Conservation (phyloP, 2,113 vertebrate species). For the Brachypodius melanocephalos region DNA sequence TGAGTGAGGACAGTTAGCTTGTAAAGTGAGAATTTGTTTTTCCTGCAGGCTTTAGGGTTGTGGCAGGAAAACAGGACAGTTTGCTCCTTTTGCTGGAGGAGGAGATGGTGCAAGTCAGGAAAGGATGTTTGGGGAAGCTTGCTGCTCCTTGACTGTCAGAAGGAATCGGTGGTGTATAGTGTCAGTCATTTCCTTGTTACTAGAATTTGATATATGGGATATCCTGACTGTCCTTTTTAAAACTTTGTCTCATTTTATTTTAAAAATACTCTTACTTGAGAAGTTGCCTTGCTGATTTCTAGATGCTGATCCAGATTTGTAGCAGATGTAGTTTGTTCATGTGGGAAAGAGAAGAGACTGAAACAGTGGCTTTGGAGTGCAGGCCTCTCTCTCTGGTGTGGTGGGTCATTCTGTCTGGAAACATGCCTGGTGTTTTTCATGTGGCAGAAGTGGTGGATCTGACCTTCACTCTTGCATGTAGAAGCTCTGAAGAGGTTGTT, state of each 20-base stretch:
- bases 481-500: neutral
- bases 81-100: neutral
- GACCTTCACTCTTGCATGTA: rapidly evolving
- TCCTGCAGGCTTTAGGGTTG: neutral
- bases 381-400: neutral
- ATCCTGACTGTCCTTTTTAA: neutral
- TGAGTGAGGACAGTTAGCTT: neutral
- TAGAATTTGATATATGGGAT: neutral
- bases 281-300: neutral
- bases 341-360: neutral
- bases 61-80: neutral
- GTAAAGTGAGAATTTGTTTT: neutral
- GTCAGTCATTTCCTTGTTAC: neutral
- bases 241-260: neutral
- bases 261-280: neutral
- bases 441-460: neutral
- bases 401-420: neutral
- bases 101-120: neutral
- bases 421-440: neutral
- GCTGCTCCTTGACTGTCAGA: neutral
- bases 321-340: rapidly evolving
- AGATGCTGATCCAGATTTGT: neutral
- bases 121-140: neutral
- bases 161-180: neutral
- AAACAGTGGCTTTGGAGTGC: neutral